Percentiles rank a stretch among this genome's conserved stretches.
These are phyloP conservation scores for Synodontis membranacea DNA, from an alignment of 2,113 vertebrate genomes.

Conservation along the genomic window DNA sequence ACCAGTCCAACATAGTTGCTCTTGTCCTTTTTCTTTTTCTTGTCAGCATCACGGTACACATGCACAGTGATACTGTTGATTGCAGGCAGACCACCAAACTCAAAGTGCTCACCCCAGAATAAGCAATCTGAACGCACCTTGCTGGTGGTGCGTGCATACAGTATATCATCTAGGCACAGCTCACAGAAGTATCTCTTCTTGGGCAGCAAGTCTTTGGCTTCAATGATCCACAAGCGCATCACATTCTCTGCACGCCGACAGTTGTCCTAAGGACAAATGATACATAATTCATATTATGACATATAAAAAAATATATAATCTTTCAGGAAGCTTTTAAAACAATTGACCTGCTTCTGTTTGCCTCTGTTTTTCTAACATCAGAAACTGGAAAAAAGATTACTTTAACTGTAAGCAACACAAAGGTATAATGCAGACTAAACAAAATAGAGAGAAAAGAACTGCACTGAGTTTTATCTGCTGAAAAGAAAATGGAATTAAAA, in stretches of 20 bases:
- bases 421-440: neutral
- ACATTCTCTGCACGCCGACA: conserved; percentile 86
- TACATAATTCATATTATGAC: neutral
- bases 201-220: conserved; percentile 92
- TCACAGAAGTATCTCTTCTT: conserved; percentile 98
- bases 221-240: conserved; percentile 95
- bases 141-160: conserved; percentile 95
- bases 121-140: conserved; percentile 90
- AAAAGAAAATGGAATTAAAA: neutral
- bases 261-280: conserved; percentile 81
- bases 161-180: conserved; percentile 93
- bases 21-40: conserved; percentile 98
- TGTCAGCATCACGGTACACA: conserved; percentile 92
- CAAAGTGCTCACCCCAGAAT: conserved; percentile 98
- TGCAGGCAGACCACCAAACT: conserved; percentile 83
- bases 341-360: neutral
- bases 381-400: neutral
- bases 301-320: neutral
- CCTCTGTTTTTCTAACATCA: neutral
- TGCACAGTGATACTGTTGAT: conserved; percentile 89
- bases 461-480: neutral
- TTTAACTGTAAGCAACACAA: neutral
- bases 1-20: conserved; percentile 95
- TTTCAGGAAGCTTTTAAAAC: neutral
- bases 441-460: neutral